Conservation (phyloP, 2,797 vertebrate species). For the Poeciliopsis gracilis region DNA sequence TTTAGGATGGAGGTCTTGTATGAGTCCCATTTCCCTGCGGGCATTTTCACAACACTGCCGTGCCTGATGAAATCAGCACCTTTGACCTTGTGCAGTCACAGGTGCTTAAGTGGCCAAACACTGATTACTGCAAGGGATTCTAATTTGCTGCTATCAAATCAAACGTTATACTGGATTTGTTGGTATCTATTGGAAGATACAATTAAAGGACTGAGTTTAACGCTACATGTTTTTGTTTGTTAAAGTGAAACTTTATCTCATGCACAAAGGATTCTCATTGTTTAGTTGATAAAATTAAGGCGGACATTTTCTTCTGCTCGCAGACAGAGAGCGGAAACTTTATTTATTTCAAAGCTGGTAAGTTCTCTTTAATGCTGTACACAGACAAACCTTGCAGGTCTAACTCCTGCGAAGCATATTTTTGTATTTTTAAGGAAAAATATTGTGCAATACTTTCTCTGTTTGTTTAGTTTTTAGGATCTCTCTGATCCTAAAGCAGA, state of each 20-base stretch:
- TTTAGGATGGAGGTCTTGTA: constrained; percentile 55
- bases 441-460: neutral
- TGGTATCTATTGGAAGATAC: constrained; percentile 2
- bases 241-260: neutral
- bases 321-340: neutral
- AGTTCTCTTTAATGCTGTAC: neutral
- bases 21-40: constrained; percentile 26
- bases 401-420: neutral
- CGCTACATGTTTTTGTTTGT: neutral
- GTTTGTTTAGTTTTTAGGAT: neutral
- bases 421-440: neutral
- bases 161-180: neutral
- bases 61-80: constrained; percentile 45
- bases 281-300: neutral
- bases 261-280: neutral
- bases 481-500: neutral
- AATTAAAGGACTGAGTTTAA: neutral
- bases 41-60: constrained; percentile 15
- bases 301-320: neutral
- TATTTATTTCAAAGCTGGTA: neutral
- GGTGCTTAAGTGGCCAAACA: constrained; percentile 44
- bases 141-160: constrained; percentile 5
- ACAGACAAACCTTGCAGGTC: neutral
- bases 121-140: constrained; percentile 35
- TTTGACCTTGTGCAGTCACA: constrained; percentile 49